Evolutionary conservation across 2,797 vertebrate species (phyloP).

Genomic region (Parotocinclus haroldoi): DNA sequence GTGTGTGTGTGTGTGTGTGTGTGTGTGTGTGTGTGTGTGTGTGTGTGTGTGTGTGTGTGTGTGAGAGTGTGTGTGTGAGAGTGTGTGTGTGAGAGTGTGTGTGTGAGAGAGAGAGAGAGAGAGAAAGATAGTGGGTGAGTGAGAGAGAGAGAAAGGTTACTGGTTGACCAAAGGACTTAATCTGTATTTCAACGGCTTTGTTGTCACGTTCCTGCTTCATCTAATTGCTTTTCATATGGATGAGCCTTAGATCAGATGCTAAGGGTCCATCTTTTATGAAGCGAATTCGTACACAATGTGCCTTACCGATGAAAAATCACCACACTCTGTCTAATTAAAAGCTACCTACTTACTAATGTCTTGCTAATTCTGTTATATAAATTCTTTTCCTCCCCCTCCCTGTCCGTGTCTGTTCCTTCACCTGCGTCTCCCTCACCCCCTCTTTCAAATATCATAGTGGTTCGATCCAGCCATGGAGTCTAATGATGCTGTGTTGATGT

Average conservation of each 20-base stretch:
- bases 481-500: slow-evolving; percentile 46
- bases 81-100: no score
- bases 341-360: not conserved
- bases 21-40: no score
- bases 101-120: no score
- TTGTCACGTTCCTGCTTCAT: slow-evolving; percentile 1
- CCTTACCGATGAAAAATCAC: no score
- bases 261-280: not conserved
- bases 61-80: no score
- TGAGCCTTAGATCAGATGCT: not conserved
- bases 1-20: no score
- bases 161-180: no score
- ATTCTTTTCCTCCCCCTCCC: slow-evolving; percentile 8
- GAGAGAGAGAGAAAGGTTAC: no score
- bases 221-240: slow-evolving; percentile 14
- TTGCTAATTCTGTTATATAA: not conserved
- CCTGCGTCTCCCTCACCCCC: slow-evolving; percentile 30
- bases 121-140: no score
- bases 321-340: not conserved
- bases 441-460: slow-evolving; percentile 40
- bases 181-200: no score
- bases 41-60: no score
- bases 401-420: slow-evolving; percentile 10
- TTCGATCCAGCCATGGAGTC: slow-evolving; percentile 46
- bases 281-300: no score